Base-by-base conservation (phyloP, 1,140 invertebrate species). In the Zaprionus davidi region DNA sequence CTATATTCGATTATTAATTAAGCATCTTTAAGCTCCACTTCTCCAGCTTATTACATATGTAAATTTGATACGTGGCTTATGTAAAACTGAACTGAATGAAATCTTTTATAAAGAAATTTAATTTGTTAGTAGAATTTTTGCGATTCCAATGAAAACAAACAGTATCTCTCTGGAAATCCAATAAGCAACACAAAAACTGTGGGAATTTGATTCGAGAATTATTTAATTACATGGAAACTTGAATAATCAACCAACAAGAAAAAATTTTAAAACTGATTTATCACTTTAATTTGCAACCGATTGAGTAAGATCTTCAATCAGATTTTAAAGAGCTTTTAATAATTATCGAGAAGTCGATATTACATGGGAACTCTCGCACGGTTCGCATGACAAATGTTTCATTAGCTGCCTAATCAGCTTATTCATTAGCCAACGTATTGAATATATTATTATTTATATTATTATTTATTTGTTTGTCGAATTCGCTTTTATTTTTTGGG, bases 1-100 rank as follows among this genome's bases (percentile, higher is more conserved):
- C 84, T 79, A 51, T 24, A 12, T 51, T 51, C 11, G 46, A 51
- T 88, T 44, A 56, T 82, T 82, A 86, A 86, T 86, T 86, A 88
- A 84, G 69, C 75, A 59, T 81, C 78, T 84, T 77, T n/a, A 38
- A 38, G 28, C 28, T 7, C 13, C 83, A 67, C 68, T 64, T 78
- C 79, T 55, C 1, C 6, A 24, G 20, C 49, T 53, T 24, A 28
- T 28, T 72, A 86, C 79, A 68, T 77, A 87, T 87, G 80, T 81
- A 84, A 87, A 87, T 87, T 64, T 65, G 44, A 71, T 71, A 58
- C n/a, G 20, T 26, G 13, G 20, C 12, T 59, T 59, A 59, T 46
- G n/a, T 17, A 24, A 62, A 62, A 60, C 20, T 20, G 31, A 62
- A 60, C 34, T 20, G 24, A 46, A 36, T 58, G 28, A 22, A n/a